Evolutionary conservation across 2,797 vertebrate species (phyloP).

Genomic region (Dermochelys coriacea): DNA sequence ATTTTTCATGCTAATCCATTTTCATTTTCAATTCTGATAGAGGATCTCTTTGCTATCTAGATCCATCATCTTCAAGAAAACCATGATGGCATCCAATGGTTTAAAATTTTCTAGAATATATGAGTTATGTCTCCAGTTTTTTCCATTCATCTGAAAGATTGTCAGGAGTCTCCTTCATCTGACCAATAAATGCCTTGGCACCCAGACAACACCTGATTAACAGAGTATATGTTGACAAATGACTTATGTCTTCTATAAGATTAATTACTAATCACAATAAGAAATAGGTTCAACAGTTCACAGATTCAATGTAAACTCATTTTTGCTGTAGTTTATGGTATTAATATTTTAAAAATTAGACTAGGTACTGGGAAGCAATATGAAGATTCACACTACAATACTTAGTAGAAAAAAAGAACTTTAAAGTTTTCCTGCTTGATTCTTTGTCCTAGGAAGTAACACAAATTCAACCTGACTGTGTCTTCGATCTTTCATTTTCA

Average conservation of each 20-base stretch:
- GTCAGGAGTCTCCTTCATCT: slow-evolving; percentile 2
- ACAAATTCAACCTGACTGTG: not conserved
- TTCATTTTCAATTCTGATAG: not conserved
- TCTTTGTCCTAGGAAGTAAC: not conserved
- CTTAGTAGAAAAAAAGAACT: not conserved
- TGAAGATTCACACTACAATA: not conserved
- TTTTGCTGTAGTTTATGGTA: not conserved
- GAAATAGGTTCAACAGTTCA: not conserved
- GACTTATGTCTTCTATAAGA: not conserved
- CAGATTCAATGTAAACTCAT: not conserved
- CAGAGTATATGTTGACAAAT: not conserved
- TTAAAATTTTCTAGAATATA: not conserved
- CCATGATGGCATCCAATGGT: not conserved
- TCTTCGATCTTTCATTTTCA: slow-evolving; percentile 18
- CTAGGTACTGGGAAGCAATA: not conserved
- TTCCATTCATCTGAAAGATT: not conserved
- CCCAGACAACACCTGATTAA: not conserved
- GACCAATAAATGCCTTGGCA: not conserved
- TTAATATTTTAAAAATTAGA: not conserved
- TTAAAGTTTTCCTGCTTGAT: not conserved
- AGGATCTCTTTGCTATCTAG: not conserved
- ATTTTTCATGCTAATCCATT: not conserved
- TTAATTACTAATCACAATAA: not conserved
- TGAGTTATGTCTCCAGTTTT: not conserved
- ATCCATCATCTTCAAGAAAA: not conserved